phyloP scores from a whole-genome alignment of 2,113 vertebrate genomes.

The Connochaetes taurinus region DNA sequence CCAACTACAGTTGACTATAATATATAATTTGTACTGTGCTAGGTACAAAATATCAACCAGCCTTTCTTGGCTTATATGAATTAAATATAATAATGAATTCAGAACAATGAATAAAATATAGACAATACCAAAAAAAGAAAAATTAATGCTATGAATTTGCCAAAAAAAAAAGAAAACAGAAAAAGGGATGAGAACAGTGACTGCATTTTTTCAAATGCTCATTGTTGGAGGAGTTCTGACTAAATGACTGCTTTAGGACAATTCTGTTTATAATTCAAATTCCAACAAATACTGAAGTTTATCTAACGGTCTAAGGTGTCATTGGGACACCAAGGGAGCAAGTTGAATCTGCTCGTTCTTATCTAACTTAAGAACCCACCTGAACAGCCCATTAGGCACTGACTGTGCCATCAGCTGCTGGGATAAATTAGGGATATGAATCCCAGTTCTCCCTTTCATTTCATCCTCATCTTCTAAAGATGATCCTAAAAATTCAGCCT shows the following conservation, averaged over 20 bases:
- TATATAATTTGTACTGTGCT: neutral
- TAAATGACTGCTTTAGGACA: neutral
- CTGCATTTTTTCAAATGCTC: neutral
- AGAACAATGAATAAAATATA: neutral
- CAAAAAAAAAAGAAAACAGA: neutral
- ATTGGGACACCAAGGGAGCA: neutral
- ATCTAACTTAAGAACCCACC: neutral
- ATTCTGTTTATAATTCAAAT: neutral
- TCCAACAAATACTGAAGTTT: neutral
- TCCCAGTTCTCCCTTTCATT: neutral
- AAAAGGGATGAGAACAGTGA: neutral
- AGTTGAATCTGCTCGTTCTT: neutral
- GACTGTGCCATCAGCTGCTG: fast-evolving
- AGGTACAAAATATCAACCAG: neutral
- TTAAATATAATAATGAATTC: slow-evolving; percentile 11
- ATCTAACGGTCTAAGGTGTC: neutral
- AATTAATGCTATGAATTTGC: neutral
- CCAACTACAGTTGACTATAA: neutral
- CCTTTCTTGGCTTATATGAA: neutral
- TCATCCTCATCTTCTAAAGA: neutral
- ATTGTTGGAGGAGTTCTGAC: neutral
- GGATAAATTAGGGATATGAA: neutral
- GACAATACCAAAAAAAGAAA: neutral
- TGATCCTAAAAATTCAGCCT: neutral
- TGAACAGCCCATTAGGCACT: neutral